Percentiles rank a stretch among this genome's conserved stretches.
Conservation (phyloP, 2,113 vertebrate genomes). For the Forbesichthys agassizii region DNA sequence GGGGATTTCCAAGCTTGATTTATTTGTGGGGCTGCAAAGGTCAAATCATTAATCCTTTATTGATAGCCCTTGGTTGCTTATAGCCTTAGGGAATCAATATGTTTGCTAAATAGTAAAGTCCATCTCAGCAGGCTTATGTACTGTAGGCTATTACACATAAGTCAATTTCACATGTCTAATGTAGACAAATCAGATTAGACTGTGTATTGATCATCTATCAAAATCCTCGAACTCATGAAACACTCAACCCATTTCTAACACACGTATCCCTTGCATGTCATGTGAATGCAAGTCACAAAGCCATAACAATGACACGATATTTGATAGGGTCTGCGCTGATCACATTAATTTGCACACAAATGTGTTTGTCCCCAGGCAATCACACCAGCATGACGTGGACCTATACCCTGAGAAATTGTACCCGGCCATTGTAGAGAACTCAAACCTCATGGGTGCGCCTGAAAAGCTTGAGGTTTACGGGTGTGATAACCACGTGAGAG, state of each 20-base stretch:
- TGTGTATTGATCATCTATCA: slow-evolving; percentile 19
- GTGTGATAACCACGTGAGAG: slow-evolving; percentile 70
- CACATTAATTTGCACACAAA: slow-evolving; percentile 63
- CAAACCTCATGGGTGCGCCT: slow-evolving; percentile 62
- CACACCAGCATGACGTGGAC: slow-evolving; percentile 54
- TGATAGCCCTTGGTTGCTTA: slow-evolving; percentile 53
- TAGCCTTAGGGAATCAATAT: slow-evolving; percentile 50
- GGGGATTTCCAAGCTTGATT: slow-evolving; percentile 56
- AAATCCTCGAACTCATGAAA: slow-evolving; percentile 3
- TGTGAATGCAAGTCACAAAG: slow-evolving; percentile 5
- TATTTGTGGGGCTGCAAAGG: slow-evolving; percentile 43
- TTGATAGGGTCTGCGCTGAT: slow-evolving; percentile 30
- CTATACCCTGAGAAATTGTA: slow-evolving; percentile 35
- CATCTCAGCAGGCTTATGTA: slow-evolving; percentile 33
- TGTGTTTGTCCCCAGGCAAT: slow-evolving; percentile 52
- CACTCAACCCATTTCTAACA: neutral
- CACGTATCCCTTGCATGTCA: neutral
- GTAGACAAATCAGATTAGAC: slow-evolving; percentile 28
- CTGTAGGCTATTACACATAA: slow-evolving; percentile 26
- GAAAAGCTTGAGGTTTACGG: slow-evolving; percentile 68
- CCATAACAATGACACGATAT: slow-evolving; percentile 14
- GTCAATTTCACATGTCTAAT: slow-evolving; percentile 36
- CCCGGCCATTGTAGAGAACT: slow-evolving; percentile 55
- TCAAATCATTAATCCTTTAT: slow-evolving; percentile 72
- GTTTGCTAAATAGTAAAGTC: slow-evolving; percentile 42